Percentiles rank a stretch among this genome's conserved stretches.
Conservation (phyloP, 1,140 invertebrate species). For the Potamilus streckersoni region DNA sequence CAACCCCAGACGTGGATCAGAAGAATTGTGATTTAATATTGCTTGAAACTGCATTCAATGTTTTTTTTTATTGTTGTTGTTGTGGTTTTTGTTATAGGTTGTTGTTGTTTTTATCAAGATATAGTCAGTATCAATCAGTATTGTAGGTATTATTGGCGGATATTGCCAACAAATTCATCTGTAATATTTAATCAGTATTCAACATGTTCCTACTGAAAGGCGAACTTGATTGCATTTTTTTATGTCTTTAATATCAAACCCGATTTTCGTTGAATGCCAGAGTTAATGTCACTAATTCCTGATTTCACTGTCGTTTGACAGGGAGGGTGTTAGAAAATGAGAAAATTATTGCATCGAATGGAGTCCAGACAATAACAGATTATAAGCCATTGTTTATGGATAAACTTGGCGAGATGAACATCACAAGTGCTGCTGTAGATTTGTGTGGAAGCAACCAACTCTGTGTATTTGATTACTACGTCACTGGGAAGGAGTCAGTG, state of each 20-base stretch:
- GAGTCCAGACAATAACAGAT: neutral
- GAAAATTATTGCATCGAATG: constrained; percentile 24
- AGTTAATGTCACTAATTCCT: too few species aligned
- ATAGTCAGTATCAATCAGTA: too few species aligned
- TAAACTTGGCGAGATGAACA: constrained; percentile 14
- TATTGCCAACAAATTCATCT: too few species aligned
- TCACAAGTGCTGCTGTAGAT: constrained; percentile 30
- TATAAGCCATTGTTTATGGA: constrained; percentile 39
- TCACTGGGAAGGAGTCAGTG: constrained; percentile 49
- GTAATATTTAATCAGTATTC: too few species aligned
- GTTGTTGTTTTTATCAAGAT: too few species aligned
- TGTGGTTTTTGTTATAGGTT: too few species aligned
- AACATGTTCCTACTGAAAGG: neutral
- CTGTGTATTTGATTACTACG: constrained; percentile 54
- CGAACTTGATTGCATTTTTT: neutral
- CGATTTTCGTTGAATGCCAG: neutral
- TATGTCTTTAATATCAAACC: neutral
- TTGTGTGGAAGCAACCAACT: constrained; percentile 51
- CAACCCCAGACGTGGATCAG: constrained; percentile 16
- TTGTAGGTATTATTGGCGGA: too few species aligned
- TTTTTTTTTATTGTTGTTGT: too few species aligned
- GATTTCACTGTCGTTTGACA: constrained; percentile 9
- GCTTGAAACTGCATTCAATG: too few species aligned
- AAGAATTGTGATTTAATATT: constrained; percentile 17
- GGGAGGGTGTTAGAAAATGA: constrained; percentile 31